These are phyloP conservation scores for Leptosomus discolor DNA, from an alignment of 2,113 vertebrate genomes.

Conservation along the genomic window DNA sequence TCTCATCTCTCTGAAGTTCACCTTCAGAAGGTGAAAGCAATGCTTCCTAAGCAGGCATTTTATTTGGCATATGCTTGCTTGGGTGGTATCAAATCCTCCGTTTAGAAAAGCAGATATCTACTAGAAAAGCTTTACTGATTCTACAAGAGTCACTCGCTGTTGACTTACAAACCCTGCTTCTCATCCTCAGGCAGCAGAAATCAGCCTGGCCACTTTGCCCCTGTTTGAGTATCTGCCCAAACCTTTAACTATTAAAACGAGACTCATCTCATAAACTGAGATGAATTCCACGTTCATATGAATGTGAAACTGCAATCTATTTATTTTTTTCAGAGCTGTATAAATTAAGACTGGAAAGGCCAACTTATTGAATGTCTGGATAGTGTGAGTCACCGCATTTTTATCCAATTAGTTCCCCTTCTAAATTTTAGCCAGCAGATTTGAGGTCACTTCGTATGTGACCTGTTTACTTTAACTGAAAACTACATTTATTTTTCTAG, in stretches of 20 bases:
- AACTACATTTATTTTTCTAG: constrained; percentile 15
- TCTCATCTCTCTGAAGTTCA: not conserved
- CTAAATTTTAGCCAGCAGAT: constrained; percentile 14
- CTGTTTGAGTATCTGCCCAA: not conserved
- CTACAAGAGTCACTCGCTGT: not conserved
- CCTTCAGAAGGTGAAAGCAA: not conserved
- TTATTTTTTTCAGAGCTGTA: constrained; percentile 3
- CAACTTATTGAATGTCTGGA: not conserved
- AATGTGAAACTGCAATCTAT: not conserved
- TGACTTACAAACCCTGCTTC: not conserved
- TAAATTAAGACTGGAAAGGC: constrained; percentile 10
- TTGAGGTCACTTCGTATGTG: not conserved
- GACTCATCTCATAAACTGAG: not conserved
- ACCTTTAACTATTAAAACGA: not conserved
- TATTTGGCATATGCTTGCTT: not conserved
- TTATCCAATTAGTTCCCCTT: constrained; percentile 9
- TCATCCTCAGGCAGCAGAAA: not conserved
- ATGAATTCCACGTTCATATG: not conserved
- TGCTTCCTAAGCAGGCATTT: not conserved
- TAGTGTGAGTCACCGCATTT: not conserved
- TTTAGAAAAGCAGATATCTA: not conserved
- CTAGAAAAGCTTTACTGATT: not conserved
- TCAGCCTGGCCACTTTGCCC: not conserved
- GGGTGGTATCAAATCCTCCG: not conserved
- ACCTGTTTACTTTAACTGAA: constrained; percentile 44